Evolutionary conservation across 2,888 invertebrate genomes (phyloP), one percentile per base, ranked within the genome.

Genomic region (Druceiella hillmani): DNA sequence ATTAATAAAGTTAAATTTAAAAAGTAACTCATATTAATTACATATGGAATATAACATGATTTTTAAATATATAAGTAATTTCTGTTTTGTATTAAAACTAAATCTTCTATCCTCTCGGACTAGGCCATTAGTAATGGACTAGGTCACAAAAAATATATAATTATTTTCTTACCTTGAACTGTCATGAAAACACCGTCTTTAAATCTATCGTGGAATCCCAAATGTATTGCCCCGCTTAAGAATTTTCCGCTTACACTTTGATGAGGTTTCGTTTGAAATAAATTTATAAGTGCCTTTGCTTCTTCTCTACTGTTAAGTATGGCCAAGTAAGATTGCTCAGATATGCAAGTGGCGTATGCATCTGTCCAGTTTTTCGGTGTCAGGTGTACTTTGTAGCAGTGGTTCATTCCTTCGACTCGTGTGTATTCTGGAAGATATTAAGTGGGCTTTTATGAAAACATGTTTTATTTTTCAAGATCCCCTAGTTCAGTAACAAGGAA

Each of bases 341-440:
- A 54, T 14, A 50, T 51, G 44, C 68, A 68, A 2, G 53, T 46
- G 2, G 51, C 49, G 17, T 55, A 55, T 0, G 66, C 66, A 1
- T 64, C 61, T 0, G 52, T 51, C 66, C 67, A 68, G 29, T 52
- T 62, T 41, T 46, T 50, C 0, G 63, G 62, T 1, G 45, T 49
- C 11, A 56, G 38, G 38, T 66, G 65, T 38, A 64, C 58, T 41
- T 65, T 66, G 51, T 65, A 66, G 46, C 64, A 67, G 45, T 54
- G 56, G 2, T 57, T 58, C 3, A 52, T 33, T 1, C 35, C 38
- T 4, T 50, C 49, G 28, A n/a, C n/a, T n/a, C n/a, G n/a, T n/a
- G n/a, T n/a, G n/a, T n/a, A n/a, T n/a, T n/a, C n/a, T n/a, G n/a
- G n/a, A n/a, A n/a, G n/a, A n/a, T n/a, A n/a, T n/a, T n/a, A n/a